A percentile compares a stretch with the other conserved stretches of the same genome.
These are phyloP conservation scores for Tetraodon nigroviridis DNA, from an alignment of 2,113 vertebrate species.

Conservation along the genomic window DNA sequence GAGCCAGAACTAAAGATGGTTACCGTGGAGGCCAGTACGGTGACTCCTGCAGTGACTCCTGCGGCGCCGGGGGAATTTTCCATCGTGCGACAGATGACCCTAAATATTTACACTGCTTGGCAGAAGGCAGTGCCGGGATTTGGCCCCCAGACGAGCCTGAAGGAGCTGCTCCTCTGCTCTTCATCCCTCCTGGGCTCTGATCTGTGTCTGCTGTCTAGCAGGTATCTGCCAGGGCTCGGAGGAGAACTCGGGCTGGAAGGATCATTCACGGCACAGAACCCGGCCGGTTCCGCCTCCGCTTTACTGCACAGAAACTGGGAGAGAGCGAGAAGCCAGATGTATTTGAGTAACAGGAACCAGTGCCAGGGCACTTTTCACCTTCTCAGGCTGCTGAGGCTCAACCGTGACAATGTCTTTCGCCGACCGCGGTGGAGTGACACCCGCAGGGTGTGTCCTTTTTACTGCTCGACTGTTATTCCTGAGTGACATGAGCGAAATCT, in stretches of 20 bases:
- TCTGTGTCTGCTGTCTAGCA: background rate
- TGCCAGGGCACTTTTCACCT: constrained; percentile 46
- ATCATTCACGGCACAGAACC: too few relatives aligned
- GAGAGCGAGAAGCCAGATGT: constrained; percentile 32
- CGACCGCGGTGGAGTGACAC: constrained; percentile 11
- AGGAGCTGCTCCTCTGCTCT: constrained; percentile 4
- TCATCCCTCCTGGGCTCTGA: constrained; percentile 1
- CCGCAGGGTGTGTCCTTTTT: background rate
- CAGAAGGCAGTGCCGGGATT: constrained; percentile 45
- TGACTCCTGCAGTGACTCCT: constrained; percentile 45
- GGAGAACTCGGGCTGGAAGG: too few relatives aligned
- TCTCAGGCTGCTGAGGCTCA: constrained; percentile 26
- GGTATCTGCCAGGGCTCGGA: too few relatives aligned
- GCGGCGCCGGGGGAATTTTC: constrained; percentile 48
- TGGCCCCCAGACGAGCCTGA: constrained; percentile 22
- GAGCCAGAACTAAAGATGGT: too few relatives aligned
- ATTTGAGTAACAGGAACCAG: constrained; percentile 14
- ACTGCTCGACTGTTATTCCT: constrained; percentile 18
- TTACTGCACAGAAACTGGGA: background rate
- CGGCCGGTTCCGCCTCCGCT: background rate
- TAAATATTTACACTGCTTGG: constrained; percentile 71
- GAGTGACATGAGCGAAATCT: constrained; percentile 26
- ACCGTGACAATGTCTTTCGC: constrained; percentile 10
- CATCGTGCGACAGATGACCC: constrained; percentile 60
- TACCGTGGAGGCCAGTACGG: too few relatives aligned